A percentile compares a stretch with the other conserved stretches of the same genome.
Evolutionary conservation across 2,888 invertebrate genomes (phyloP).

Genomic region (Polyommatus icarus): DNA sequence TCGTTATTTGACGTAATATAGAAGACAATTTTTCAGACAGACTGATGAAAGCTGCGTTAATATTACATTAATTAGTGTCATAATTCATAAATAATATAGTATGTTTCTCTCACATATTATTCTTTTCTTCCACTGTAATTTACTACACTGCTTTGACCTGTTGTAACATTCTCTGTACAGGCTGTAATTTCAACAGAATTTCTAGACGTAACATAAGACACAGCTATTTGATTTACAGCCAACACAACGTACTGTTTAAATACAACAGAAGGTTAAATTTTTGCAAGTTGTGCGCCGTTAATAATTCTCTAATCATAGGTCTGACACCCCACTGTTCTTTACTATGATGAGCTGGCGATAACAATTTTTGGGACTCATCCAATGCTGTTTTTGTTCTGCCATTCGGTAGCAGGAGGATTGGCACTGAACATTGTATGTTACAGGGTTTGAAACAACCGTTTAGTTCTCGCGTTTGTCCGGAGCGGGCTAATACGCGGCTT

Average conservation of each 20-base stretch:
- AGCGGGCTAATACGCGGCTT: constrained; percentile 67
- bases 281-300: constrained; percentile 64
- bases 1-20: no score
- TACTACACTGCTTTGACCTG: background rate
- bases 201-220: background rate
- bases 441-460: constrained; percentile 22
- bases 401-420: background rate
- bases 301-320: constrained; percentile 75
- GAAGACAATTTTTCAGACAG: no score
- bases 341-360: constrained; percentile 35
- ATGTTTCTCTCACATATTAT: no score
- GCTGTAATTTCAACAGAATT: background rate
- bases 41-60: no score
- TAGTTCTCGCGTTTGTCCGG: constrained; percentile 48
- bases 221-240: constrained; percentile 2
- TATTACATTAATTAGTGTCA: no score
- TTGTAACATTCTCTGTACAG: background rate
- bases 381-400: constrained; percentile 43
- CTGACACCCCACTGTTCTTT: constrained; percentile 59
- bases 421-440: constrained; percentile 43
- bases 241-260: background rate
- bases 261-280: constrained; percentile 50
- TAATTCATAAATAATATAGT: no score
- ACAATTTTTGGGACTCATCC: constrained; percentile 36
- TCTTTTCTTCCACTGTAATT: background rate